Percentiles rank a stretch among this genome's conserved stretches.
These are phyloP conservation scores for Branchellion lobata DNA, from an alignment of 2,888 invertebrate species.

Conservation along the genomic window DNA sequence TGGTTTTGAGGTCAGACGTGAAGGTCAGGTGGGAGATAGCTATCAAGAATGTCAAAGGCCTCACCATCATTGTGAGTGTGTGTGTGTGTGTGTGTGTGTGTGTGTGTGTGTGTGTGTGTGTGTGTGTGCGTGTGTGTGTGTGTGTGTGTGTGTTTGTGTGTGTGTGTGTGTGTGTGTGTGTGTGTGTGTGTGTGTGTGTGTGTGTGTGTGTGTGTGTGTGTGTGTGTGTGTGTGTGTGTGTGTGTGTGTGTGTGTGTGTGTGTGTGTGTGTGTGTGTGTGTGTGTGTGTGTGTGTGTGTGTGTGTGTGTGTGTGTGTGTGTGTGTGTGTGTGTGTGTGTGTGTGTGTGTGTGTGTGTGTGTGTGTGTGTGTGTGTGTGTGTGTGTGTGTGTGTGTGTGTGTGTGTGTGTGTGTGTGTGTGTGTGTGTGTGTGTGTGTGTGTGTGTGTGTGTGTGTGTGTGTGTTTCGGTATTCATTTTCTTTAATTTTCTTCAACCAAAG, in stretches of 20 bases:
- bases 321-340: background rate
- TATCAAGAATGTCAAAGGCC: conserved; percentile 10
- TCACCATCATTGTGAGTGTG: conserved; percentile 1
- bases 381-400: background rate
- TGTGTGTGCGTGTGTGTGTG: conserved; percentile 18
- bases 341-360: background rate
- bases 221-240: conserved; percentile 22
- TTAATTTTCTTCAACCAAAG: background rate
- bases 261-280: background rate
- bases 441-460: background rate
- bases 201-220: conserved; percentile 23
- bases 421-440: background rate
- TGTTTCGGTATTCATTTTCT: background rate
- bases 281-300: background rate
- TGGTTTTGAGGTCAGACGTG: background rate
- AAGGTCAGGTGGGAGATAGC: background rate
- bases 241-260: conserved; percentile 13
- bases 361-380: background rate
- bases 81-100: conserved; percentile 23
- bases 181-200: conserved; percentile 23
- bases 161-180: conserved; percentile 23
- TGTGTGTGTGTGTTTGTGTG: conserved; percentile 10
- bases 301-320: background rate
- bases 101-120: conserved; percentile 19
- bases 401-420: background rate